phyloP scores from a whole-genome alignment of 2,113 vertebrate species.

The Rhizomys pruinosus region DNA sequence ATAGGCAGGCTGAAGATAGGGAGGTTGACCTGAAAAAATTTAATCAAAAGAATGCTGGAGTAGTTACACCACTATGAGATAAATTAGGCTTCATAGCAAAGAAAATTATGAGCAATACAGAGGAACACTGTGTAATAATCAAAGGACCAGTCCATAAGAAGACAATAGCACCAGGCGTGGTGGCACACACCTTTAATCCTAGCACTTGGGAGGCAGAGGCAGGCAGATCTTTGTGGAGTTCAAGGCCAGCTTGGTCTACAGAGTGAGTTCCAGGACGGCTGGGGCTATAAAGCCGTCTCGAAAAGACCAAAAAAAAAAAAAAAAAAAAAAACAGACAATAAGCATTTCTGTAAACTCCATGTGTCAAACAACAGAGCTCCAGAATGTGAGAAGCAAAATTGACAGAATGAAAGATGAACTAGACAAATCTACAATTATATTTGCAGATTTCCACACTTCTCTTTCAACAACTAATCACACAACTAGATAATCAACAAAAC shows the following conservation, averaged over 20 bases:
- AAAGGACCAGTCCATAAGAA: conserved; percentile 1
- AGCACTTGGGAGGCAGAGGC: too few species aligned
- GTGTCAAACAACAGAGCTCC: not conserved
- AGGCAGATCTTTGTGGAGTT: too few species aligned
- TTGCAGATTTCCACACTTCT: not conserved
- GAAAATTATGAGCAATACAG: not conserved
- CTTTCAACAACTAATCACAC: conserved; percentile 17
- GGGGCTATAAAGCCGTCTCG: too few species aligned
- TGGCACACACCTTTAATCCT: too few species aligned
- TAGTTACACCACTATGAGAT: not conserved
- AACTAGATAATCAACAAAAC: not conserved
- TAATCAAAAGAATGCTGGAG: conserved; percentile 28
- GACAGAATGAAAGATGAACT: conserved; percentile 7
- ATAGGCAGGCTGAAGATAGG: not conserved
- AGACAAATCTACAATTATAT: not conserved
- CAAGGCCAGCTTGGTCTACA: too few species aligned
- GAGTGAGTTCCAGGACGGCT: too few species aligned
- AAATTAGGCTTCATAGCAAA: not conserved
- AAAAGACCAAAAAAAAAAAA: too few species aligned
- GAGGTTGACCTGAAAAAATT: conserved; percentile 25
- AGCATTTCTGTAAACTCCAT: not conserved
- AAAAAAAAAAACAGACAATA: too few species aligned
- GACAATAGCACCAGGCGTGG: too few species aligned
- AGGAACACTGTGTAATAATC: not conserved
- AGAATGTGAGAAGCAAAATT: not conserved